These are phyloP conservation scores for Rhinoderma darwinii DNA, from an alignment of 2,113 vertebrate species.

Conservation along the genomic window DNA sequence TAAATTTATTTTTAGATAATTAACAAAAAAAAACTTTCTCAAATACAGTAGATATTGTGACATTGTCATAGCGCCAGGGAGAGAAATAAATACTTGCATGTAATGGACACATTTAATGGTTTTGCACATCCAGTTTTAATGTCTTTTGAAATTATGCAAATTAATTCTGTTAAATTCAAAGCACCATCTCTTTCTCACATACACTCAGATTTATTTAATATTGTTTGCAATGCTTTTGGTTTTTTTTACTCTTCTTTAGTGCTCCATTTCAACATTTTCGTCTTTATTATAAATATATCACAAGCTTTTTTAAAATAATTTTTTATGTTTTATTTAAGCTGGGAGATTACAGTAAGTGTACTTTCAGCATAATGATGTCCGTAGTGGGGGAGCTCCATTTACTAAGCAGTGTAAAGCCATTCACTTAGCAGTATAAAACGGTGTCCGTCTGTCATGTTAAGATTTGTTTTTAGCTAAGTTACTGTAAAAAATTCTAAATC, in stretches of 20 bases:
- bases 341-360: conserved; percentile 75
- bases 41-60: neutral
- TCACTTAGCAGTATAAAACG: conserved; percentile 73
- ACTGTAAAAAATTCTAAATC: conserved; percentile 2
- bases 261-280: neutral
- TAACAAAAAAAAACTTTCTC: neutral
- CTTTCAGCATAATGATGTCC: conserved; percentile 79
- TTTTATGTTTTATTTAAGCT: conserved; percentile 69
- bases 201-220: neutral
- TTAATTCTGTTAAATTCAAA: conserved; percentile 66
- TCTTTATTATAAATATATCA: conserved; percentile 30
- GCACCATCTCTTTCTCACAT: conserved; percentile 59
- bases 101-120: conserved; percentile 11
- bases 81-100: conserved; percentile 43
- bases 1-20: neutral
- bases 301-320: conserved; percentile 60
- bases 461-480: conserved; percentile 76
- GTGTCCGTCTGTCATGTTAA: conserved; percentile 78
- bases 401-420: conserved; percentile 73
- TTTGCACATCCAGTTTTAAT: conserved; percentile 61
- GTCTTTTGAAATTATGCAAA: conserved; percentile 66
- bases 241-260: neutral
- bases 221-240: neutral
- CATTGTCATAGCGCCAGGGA: neutral
- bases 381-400: conserved; percentile 71